Evolutionary conservation across 2,888 invertebrate genomes (phyloP).

Genomic region (Psylliodes chrysocephalus): DNA sequence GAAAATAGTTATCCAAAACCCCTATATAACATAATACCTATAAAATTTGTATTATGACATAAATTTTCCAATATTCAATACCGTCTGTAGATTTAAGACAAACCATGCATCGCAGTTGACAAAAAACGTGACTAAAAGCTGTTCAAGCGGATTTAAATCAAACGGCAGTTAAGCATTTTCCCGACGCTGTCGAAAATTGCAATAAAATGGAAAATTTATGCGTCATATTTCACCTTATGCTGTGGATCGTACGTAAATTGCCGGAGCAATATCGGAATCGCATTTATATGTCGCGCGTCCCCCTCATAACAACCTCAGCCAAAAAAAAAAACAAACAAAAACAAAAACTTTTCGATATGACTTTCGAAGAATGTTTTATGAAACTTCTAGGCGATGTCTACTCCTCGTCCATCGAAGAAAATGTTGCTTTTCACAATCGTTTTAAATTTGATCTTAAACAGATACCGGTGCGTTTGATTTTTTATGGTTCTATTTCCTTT

Average conservation of each 20-base stretch:
- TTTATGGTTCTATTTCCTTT: too few species aligned
- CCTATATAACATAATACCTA: too few species aligned
- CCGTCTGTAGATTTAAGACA: too few species aligned
- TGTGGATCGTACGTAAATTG: constrained; percentile 19
- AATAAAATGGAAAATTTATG: constrained; percentile 16
- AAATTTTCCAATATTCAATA: too few species aligned
- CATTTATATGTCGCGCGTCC: constrained; percentile 30
- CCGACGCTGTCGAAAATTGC: constrained; percentile 1
- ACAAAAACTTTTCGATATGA: constrained; percentile 32
- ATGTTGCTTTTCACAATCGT: not conserved
- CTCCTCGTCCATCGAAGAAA: not conserved
- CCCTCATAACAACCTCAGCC: constrained; percentile 19
- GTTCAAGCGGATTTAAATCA: constrained; percentile 7
- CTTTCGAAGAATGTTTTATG: constrained; percentile 29
- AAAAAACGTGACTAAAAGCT: constrained; percentile 1
- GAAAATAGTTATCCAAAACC: too few species aligned
- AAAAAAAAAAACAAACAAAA: constrained; percentile 18
- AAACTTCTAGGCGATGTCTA: constrained; percentile 30
- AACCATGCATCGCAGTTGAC: not conserved
- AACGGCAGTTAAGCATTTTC: constrained; percentile 2
- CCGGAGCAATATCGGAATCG: constrained; percentile 30
- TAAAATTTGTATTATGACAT: too few species aligned
- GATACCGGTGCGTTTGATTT: not conserved
- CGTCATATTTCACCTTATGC: constrained; percentile 20
- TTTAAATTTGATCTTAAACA: too few species aligned